A percentile compares a stretch with the other conserved stretches of the same genome.
Evolutionary conservation across 2,113 vertebrate genomes (phyloP).

Genomic region (Conger conger): DNA sequence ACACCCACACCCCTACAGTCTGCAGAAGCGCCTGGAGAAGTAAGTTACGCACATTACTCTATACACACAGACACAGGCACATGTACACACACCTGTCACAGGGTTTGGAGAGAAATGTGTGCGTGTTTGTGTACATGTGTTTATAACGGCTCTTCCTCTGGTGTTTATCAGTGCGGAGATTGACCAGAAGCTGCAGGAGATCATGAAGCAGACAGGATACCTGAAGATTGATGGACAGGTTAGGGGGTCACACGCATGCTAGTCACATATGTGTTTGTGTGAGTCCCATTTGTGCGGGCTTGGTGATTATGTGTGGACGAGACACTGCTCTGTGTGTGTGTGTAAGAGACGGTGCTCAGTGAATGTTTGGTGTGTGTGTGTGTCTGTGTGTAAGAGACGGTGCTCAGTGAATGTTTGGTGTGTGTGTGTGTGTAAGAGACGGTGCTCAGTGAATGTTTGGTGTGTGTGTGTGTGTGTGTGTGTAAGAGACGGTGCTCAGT

Average conservation of each 20-base stretch:
- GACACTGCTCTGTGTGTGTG: too few relatives aligned
- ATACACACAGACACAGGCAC: background rate
- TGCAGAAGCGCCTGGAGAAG: conserved; percentile 88
- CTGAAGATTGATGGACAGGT: conserved; percentile 92
- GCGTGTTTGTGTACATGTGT: background rate
- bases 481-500: background rate
- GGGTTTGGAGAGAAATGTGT: background rate
- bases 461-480: background rate
- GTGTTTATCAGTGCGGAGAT: conserved; percentile 81
- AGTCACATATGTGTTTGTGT: background rate
- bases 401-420: background rate
- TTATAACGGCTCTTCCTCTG: conserved; percentile 1
- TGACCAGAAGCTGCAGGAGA: conserved; percentile 92
- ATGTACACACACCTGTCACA: background rate
- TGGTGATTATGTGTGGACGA: too few relatives aligned
- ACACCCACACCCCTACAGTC: conserved; percentile 58
- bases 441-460: background rate
- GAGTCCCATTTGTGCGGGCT: background rate
- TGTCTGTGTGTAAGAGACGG: background rate
- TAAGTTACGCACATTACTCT: conserved; percentile 45
- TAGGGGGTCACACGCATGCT: conserved; percentile 37
- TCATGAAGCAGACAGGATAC: conserved; percentile 94
- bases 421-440: background rate
- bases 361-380: background rate
- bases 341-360: background rate